A percentile compares a stretch with the other conserved stretches of the same genome.
Evolutionary conservation across 2,797 vertebrate species (phyloP).

Genomic region (Gymnodraco acuticeps): DNA sequence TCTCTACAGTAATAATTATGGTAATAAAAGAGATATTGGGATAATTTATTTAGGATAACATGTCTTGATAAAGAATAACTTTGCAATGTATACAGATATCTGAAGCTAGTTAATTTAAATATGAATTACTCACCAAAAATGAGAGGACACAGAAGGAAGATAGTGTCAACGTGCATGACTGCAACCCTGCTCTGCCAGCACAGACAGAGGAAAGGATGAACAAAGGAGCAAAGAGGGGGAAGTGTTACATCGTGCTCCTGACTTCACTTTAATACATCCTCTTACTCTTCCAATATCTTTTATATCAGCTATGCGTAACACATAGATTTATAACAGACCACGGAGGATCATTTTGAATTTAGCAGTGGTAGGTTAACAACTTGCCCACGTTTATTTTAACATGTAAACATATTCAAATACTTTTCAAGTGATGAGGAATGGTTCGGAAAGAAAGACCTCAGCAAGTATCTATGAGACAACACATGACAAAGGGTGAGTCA

Average conservation of each 20-base stretch:
- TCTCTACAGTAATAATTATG: neutral
- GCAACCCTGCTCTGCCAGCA: slow-evolving; percentile 48
- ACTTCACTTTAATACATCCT: slow-evolving; percentile 20
- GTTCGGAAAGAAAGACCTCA: slow-evolving; percentile 68
- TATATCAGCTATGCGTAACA: neutral
- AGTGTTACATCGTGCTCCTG: slow-evolving; percentile 55
- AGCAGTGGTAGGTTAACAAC: neutral
- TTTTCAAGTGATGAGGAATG: slow-evolving; percentile 1
- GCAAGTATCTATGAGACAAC: slow-evolving; percentile 60
- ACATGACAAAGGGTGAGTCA: slow-evolving; percentile 77
- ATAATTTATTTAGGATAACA: neutral
- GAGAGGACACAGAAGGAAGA: slow-evolving; percentile 53
- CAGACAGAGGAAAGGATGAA: slow-evolving; percentile 55
- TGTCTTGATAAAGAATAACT: fast-evolving
- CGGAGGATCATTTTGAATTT: neutral
- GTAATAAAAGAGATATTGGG: neutral
- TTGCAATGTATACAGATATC: neutral
- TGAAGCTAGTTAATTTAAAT: neutral
- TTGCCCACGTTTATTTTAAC: neutral
- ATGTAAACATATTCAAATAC: neutral
- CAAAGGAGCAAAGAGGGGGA: slow-evolving; percentile 53
- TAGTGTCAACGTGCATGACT: slow-evolving; percentile 71
- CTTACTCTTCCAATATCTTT: neutral
- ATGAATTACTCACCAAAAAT: slow-evolving; percentile 75
- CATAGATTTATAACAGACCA: neutral